Evolutionary conservation across 2,797 vertebrate species (phyloP).

Genomic region (Taenioides sp.): DNA sequence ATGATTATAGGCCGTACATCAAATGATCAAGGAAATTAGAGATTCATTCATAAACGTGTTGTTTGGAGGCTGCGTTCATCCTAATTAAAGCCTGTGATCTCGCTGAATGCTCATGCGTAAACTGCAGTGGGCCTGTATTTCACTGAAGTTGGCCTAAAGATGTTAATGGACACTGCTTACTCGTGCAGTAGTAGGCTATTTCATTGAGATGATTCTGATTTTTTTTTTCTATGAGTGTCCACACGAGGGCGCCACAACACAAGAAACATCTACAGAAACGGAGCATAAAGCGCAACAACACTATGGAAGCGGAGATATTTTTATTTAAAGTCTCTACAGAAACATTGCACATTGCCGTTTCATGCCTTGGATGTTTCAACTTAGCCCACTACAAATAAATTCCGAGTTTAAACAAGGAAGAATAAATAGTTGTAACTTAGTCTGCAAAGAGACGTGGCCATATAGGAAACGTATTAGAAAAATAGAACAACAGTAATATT

Average conservation of each 20-base stretch:
- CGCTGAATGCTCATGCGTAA: background rate
- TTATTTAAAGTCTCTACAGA: constrained; percentile 78
- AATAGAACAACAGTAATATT: constrained; percentile 68
- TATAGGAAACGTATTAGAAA: constrained; percentile 67
- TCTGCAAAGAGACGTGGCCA: constrained; percentile 55
- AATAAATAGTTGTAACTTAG: constrained; percentile 62
- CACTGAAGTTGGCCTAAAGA: background rate
- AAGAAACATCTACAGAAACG: background rate
- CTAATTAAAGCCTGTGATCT: background rate
- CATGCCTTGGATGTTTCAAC: constrained; percentile 75
- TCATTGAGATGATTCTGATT: constrained; percentile 20
- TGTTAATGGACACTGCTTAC: constrained; percentile 29
- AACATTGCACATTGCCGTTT: constrained; percentile 76
- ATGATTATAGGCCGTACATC: background rate
- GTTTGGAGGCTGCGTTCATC: background rate
- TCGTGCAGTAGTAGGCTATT: constrained; percentile 6
- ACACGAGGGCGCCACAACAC: constrained; percentile 69
- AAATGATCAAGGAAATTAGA: background rate
- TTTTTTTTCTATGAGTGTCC: constrained; percentile 44
- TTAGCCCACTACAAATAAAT: constrained; percentile 53
- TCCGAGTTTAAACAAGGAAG: constrained; percentile 49
- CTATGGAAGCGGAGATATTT: constrained; percentile 66
- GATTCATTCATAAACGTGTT: background rate
- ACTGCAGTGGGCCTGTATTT: background rate
- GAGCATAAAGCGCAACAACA: constrained; percentile 18